Evolutionary conservation across 2,113 vertebrate genomes (phyloP), one percentile per base, ranked within the genome.

Genomic region (Tragelaphus scriptus): DNA sequence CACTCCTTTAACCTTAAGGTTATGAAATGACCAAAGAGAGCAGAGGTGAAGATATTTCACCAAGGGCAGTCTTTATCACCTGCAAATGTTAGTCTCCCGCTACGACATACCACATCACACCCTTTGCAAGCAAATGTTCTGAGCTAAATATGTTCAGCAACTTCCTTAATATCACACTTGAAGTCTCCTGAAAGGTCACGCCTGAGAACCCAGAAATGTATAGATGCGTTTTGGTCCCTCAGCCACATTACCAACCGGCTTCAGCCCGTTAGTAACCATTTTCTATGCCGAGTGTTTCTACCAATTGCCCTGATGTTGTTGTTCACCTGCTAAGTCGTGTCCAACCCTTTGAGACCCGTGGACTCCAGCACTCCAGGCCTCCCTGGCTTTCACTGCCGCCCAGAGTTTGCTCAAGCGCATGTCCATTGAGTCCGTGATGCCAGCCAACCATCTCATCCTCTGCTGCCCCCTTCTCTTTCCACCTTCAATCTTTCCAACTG

Each of bases 181-280:
- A 32, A 51, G 47, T n/a, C 47, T 88, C 75, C 13, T 3, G 30
- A 65, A 84, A 75, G 28, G 19, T 32, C 56, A 30, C 13, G 1
- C 32, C 9, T 2, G 17, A 68, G 91, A 55, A 59, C 28, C 32
- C 51, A 80, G 10, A 79, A 8, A 53, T 0, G 13, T 1, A 17
- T 0, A 1, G 59, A 17, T 3, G 13, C 28, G 1, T 26, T 40
- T 61, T 47, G 15, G 7, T 53, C 2, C 71, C 26, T 23, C 3
- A 3, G 2, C 14, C 28, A 17, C 2, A 0, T 32, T 6, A 26
- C 9, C 1, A 23, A 13, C 21, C 6, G 1, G 0, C 8, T 21
- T 82, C 32, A 56, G 51, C 17, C 36, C 23, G 19, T 6, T 10
- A 6, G 3, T 44, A 53, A 65, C n/a, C 11, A 2, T 47, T 88